Evolutionary conservation across 2,888 invertebrate species (phyloP).

Genomic region (Biston stratarius): DNA sequence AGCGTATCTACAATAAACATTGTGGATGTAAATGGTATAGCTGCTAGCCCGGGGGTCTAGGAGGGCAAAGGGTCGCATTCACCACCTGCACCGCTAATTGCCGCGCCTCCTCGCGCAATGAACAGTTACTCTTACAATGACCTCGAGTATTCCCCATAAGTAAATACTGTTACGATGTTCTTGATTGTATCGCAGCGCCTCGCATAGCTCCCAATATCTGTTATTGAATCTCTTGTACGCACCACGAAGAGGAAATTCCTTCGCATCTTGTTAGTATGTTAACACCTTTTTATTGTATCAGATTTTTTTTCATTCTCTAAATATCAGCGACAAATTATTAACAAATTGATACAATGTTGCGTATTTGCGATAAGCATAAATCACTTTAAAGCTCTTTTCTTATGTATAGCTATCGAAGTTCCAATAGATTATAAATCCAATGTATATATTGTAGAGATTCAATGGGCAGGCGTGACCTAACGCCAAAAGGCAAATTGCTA

Average conservation of each 20-base stretch:
- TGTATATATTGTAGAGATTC: constrained; percentile 61
- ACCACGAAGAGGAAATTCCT: constrained; percentile 44
- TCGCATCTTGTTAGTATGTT: constrained; percentile 44
- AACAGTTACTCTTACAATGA: constrained; percentile 76
- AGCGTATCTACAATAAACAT: constrained; percentile 69
- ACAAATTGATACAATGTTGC: constrained; percentile 12
- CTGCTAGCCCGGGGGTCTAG: constrained; percentile 48
- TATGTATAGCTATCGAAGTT: constrained; percentile 31
- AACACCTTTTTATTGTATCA: constrained; percentile 44
- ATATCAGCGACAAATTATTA: constrained; percentile 23
- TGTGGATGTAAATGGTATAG: constrained; percentile 65
- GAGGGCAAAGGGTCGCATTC: constrained; percentile 79
- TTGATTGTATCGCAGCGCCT: constrained; percentile 51
- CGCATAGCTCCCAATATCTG: constrained; percentile 48
- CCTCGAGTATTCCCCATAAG: constrained; percentile 61
- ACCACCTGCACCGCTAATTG: constrained; percentile 83
- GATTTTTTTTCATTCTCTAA: constrained; percentile 36
- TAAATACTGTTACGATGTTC: constrained; percentile 60
- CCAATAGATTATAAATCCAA: constrained; percentile 55
- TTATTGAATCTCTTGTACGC: constrained; percentile 47
- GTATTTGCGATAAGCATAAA: constrained; percentile 9
- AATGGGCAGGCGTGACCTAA: constrained; percentile 71
- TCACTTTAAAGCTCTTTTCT: background rate
- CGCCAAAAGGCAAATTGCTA: constrained; percentile 75
- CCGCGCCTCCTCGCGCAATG: constrained; percentile 75